Evolutionary conservation across 2,113 vertebrate genomes (phyloP).

Genomic region (Dicrurus megarhynchus): DNA sequence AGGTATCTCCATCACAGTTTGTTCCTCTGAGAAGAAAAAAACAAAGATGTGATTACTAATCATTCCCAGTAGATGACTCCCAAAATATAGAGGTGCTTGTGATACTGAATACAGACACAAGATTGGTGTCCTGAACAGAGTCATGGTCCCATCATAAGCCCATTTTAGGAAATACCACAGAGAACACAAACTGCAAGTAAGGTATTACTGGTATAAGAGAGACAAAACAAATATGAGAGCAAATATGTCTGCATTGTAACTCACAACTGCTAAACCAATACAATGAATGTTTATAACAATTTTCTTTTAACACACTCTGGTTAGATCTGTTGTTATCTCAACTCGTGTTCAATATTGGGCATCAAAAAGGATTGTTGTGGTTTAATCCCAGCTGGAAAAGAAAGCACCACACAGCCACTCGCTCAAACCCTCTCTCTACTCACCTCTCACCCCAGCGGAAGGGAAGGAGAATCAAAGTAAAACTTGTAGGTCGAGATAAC

Average conservation of each 20-base stretch:
- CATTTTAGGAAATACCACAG: not conserved
- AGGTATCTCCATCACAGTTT: not conserved
- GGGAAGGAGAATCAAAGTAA: not conserved
- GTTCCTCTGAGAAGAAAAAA: not conserved
- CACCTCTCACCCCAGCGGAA: rapidly evolving
- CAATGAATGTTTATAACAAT: not conserved
- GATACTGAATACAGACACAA: not conserved
- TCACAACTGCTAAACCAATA: not conserved
- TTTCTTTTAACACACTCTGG: not conserved
- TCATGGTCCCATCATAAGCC: not conserved
- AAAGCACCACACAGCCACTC: not conserved
- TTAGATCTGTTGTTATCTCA: not conserved
- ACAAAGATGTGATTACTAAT: not conserved
- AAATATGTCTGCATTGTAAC: not conserved
- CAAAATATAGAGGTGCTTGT: not conserved
- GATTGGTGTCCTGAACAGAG: not conserved
- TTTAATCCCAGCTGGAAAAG: not conserved
- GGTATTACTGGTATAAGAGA: rapidly evolving
- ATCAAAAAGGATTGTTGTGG: not conserved
- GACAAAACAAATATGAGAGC: not conserved
- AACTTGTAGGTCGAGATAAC: not conserved
- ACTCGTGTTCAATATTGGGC: not conserved
- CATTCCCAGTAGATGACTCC: not conserved
- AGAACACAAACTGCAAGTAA: not conserved
- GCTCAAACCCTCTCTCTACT: not conserved